Base-by-base conservation (phyloP, 2,797 vertebrate genomes). In the Gephyroberyx darwinii region DNA sequence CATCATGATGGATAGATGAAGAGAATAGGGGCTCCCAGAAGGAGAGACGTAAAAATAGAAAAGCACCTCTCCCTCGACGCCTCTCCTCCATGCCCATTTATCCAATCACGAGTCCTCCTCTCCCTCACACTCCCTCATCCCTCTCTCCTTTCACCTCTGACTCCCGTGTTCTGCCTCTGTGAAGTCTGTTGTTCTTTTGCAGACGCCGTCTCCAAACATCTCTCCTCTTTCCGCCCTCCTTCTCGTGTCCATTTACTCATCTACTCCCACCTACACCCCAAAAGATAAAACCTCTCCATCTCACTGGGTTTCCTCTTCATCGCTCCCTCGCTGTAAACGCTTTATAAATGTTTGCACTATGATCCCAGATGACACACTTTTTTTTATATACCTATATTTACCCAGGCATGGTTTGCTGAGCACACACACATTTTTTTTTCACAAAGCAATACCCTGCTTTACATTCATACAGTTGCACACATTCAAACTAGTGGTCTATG, bases 31-130 rank as follows among this genome's bases (percentile, higher is more conserved):
- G 78, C 75, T 91, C 90, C 90, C 91, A 86, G 75, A 88, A 87
- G 84, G 84, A 89, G 83, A 84, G 65, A 82, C 77, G 79, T 89
- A 93, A 92, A 92, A 93, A 92, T 91, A 92, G 89, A 89, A 84
- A 77, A 65, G 80, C 83, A 78, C 80, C 80, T 86, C 71, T 91
- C 86, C 88, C 89, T 60, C 60, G 83, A 90, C 82, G 80, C 72
- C 48, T 63, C 74, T 84, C 75, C 83, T 82, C 80, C 78, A 70
- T 76, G 75, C 83, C 75, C 82, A 84, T 86, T 90, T 85, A 91
- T 86, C 83, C 81, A 88, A 90, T 90, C 83, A 76, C 69, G 8
- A 73, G 67, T 53, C 26, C 80, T 75, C 65, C 79, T 65, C 66
- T 80, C 62, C 64, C 62, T 47, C 72, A 14, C 8, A 0, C 51